A percentile compares a stretch with the other conserved stretches of the same genome.
These are phyloP conservation scores for Cinclus cinclus DNA, from an alignment of 2,113 vertebrate species.

Conservation along the genomic window DNA sequence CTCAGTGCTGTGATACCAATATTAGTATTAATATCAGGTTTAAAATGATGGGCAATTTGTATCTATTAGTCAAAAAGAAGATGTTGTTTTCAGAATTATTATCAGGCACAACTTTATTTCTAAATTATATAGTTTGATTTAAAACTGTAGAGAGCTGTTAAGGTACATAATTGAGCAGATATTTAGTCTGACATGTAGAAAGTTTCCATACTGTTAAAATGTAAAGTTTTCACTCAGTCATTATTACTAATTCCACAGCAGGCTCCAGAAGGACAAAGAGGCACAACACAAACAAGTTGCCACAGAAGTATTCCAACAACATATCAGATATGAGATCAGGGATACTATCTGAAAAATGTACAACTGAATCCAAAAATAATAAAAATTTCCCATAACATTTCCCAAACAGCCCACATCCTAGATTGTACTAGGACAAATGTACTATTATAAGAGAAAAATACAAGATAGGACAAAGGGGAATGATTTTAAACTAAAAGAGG, in stretches of 20 bases:
- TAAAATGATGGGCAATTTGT: conserved; percentile 58
- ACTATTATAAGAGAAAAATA: not conserved
- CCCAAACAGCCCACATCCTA: not conserved
- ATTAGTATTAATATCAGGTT: conserved; percentile 65
- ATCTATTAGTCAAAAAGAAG: conserved; percentile 63
- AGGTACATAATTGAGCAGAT: conserved; percentile 28
- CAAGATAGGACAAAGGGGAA: not conserved
- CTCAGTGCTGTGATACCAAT: conserved; percentile 43
- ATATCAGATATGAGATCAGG: not conserved
- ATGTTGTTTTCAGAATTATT: conserved; percentile 52
- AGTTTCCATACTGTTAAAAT: not conserved
- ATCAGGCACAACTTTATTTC: conserved; percentile 25
- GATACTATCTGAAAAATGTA: not conserved
- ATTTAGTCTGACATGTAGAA: conserved; percentile 35
- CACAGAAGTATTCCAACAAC: not conserved
- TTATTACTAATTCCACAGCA: conserved; percentile 25
- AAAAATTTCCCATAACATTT: conserved; percentile 14
- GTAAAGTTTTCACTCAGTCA: not conserved
- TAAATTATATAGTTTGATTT: conserved; percentile 59
- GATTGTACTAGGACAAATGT: not conserved
- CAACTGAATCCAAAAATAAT: not conserved
- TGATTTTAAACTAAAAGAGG: not conserved
- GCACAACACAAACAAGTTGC: not conserved
- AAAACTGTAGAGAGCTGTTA: conserved; percentile 45
- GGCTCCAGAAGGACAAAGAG: not conserved